A percentile compares a stretch with the other conserved stretches of the same genome.
Evolutionary conservation across 2,113 vertebrate genomes (phyloP).

Genomic region (Rostratula benghalensis): DNA sequence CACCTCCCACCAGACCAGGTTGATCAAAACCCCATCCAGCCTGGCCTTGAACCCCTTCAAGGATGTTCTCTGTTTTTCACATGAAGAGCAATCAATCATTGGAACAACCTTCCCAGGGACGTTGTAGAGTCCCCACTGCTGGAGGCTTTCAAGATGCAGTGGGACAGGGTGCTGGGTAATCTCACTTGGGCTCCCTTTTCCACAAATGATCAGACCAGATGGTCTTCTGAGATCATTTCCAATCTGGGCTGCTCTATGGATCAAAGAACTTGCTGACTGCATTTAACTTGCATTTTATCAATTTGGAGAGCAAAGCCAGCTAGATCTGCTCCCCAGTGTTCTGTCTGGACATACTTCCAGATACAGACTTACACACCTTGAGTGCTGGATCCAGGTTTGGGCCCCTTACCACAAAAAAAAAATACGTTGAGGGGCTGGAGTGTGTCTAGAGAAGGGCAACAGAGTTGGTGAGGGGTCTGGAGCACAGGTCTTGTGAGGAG

Average conservation of each 20-base stretch:
- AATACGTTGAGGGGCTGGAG: neutral
- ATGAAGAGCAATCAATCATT: too few species aligned
- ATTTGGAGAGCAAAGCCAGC: neutral
- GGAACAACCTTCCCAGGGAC: neutral
- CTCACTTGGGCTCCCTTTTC: neutral
- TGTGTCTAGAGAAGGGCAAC: neutral
- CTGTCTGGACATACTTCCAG: neutral
- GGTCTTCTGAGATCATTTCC: neutral
- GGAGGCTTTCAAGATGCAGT: neutral
- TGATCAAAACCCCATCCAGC: neutral
- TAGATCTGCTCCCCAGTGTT: neutral
- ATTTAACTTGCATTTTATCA: neutral
- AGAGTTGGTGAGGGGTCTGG: too few species aligned
- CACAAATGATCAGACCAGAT: neutral
- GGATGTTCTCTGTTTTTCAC: neutral
- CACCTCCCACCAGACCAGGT: neutral
- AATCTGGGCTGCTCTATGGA: neutral
- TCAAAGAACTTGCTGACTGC: neutral
- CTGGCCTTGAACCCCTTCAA: neutral
- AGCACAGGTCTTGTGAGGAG: too few species aligned
- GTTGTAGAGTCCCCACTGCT: fast-evolving
- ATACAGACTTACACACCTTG: neutral
- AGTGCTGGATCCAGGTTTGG: neutral
- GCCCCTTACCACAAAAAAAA: neutral
- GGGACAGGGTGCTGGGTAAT: too few species aligned